Evolutionary conservation across 2,113 vertebrate species (phyloP).

Genomic region (Atlantisia rogersi): DNA sequence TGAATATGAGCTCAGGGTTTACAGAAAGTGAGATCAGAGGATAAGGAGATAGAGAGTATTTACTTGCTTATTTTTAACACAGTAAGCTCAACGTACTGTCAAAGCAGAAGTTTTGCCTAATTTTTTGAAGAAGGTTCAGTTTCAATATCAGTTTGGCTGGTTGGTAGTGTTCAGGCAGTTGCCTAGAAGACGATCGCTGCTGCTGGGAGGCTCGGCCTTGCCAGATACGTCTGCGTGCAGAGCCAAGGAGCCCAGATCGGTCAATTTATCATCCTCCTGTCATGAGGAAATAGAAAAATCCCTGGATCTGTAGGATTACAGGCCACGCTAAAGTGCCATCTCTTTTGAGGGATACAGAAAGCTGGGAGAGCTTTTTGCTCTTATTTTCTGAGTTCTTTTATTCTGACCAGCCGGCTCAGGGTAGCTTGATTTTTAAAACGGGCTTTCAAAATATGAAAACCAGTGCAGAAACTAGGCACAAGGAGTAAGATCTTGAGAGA

Average conservation of each 20-base stretch:
- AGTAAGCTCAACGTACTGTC: background rate
- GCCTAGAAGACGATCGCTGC: rapidly evolving
- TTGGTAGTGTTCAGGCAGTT: background rate
- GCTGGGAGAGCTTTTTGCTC: background rate
- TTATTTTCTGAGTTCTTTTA: background rate
- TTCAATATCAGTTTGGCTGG: background rate
- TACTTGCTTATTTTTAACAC: background rate
- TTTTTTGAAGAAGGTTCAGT: background rate
- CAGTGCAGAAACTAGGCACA: background rate
- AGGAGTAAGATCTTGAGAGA: background rate
- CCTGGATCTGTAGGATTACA: background rate
- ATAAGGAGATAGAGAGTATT: background rate
- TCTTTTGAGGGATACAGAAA: background rate
- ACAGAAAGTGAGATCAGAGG: slow-evolving; percentile 4
- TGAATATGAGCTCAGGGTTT: background rate
- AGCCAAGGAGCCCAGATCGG: background rate
- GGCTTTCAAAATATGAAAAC: background rate
- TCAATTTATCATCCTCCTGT: background rate
- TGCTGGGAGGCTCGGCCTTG: background rate
- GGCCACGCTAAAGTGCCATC: background rate
- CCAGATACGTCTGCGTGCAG: background rate
- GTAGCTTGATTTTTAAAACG: background rate
- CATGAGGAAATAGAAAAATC: background rate
- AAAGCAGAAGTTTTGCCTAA: background rate
- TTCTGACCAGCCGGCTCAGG: background rate